Conservation (phyloP, 1,140 invertebrate genomes). For the Gonatopus flavifemur region DNA sequence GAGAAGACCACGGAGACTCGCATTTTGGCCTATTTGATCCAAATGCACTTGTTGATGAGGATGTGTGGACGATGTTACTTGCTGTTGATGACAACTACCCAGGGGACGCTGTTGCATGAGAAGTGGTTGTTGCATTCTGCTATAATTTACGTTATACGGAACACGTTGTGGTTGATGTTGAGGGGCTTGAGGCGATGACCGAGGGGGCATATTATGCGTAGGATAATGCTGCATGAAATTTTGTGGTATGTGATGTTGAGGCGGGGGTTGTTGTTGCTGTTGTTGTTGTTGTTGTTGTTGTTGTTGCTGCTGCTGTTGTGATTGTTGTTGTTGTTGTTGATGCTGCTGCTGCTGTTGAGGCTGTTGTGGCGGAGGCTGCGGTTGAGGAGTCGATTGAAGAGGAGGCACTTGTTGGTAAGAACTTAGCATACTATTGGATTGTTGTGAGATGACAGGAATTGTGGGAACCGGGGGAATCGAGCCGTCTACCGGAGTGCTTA, state of each 20-base stretch:
- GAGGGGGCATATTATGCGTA: slow-evolving; percentile 41
- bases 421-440: slow-evolving; percentile 29
- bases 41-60: slow-evolving; percentile 53
- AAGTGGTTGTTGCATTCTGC: slow-evolving; percentile 40
- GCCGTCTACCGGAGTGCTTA: slow-evolving; percentile 27
- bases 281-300: slow-evolving; percentile 29
- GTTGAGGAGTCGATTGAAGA: slow-evolving; percentile 26
- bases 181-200: slow-evolving; percentile 44
- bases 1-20: slow-evolving; percentile 49
- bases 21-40: slow-evolving; percentile 49
- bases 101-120: slow-evolving; percentile 47
- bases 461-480: slow-evolving; percentile 29
- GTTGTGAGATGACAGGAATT: slow-evolving; percentile 36
- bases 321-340: slow-evolving; percentile 41
- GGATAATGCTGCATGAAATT: slow-evolving; percentile 46
- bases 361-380: slow-evolving; percentile 37
- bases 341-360: slow-evolving; percentile 46
- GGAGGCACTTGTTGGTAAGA: slow-evolving; percentile 34
- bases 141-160: slow-evolving; percentile 40
- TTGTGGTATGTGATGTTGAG: slow-evolving; percentile 24
- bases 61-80: slow-evolving; percentile 59
- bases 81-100: slow-evolving; percentile 47
- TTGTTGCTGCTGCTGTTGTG: slow-evolving; percentile 35
- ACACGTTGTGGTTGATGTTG: slow-evolving; percentile 37
- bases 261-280: slow-evolving; percentile 18